Conservation (phyloP, 2,797 vertebrate species). For the Halcyon smyrnensis region DNA sequence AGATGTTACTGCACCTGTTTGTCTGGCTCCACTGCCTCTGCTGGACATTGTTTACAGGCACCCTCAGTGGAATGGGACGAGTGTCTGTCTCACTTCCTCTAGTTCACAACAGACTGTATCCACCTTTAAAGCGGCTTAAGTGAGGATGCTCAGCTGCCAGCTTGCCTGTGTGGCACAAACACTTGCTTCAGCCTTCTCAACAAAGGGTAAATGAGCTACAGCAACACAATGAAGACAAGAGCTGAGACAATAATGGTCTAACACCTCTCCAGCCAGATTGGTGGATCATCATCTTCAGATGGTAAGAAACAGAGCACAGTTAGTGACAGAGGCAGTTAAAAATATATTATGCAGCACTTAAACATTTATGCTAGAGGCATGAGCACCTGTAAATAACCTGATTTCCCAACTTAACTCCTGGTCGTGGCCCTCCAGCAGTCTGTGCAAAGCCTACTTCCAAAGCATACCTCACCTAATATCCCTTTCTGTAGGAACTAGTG, state of each 20-base stretch:
- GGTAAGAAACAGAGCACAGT: background rate
- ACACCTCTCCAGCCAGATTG: background rate
- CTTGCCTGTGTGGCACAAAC: background rate
- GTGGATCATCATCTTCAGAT: background rate
- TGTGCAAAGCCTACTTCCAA: background rate
- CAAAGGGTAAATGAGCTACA: background rate
- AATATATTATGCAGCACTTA: background rate
- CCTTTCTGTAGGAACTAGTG: background rate
- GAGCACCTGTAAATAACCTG: background rate
- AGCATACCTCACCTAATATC: background rate
- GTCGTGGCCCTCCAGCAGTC: background rate
- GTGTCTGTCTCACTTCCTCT: background rate
- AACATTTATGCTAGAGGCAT: background rate
- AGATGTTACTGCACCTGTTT: background rate
- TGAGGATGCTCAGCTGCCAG: background rate
- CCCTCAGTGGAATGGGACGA: background rate
- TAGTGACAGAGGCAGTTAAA: background rate
- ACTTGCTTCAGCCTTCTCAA: background rate
- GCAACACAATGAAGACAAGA: background rate
- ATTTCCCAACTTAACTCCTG: background rate
- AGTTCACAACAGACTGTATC: background rate
- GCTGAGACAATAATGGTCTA: background rate
- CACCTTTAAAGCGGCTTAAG: background rate
- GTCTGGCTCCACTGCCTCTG: background rate
- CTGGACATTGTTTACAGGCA: background rate